Conservation (phyloP, 2,797 vertebrate species). For the Xenops minutus region DNA sequence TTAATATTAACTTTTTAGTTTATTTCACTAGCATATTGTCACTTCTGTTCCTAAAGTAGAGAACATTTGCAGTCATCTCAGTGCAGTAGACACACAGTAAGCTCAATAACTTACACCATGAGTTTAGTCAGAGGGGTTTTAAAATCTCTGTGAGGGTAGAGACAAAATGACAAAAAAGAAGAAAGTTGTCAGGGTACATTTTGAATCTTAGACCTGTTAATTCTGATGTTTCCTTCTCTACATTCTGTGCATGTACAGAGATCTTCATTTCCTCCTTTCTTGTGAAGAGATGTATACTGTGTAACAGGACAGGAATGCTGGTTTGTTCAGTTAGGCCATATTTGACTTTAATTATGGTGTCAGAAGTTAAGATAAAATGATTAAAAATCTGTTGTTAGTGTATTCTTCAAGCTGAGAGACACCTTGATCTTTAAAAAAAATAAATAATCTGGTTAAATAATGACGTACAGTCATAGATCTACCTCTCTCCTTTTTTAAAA, state of each 20-base stretch:
- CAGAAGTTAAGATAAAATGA: background rate
- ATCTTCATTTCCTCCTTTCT: background rate
- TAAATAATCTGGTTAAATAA: background rate
- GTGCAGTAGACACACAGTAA: fast-evolving
- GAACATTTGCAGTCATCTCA: background rate
- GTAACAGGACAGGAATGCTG: background rate
- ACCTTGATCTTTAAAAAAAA: background rate
- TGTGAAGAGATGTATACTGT: background rate
- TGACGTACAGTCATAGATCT: background rate
- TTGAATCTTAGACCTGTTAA: background rate
- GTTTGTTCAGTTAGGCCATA: background rate
- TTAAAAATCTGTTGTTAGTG: background rate
- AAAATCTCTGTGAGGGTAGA: background rate
- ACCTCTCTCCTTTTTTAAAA: fast-evolving
- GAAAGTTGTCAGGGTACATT: background rate
- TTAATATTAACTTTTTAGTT: background rate
- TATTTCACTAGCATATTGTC: background rate
- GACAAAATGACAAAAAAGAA: background rate
- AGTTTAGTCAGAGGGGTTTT: background rate
- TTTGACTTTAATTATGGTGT: background rate
- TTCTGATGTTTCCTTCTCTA: background rate
- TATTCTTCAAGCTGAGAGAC: background rate
- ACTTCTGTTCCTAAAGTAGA: background rate
- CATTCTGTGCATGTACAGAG: background rate
- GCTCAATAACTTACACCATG: background rate